Evolutionary conservation across 1,140 invertebrate genomes (phyloP), one percentile per base, ranked within the genome.

Genomic region (roundworm (Caenorhabditis elegans)): DNA sequence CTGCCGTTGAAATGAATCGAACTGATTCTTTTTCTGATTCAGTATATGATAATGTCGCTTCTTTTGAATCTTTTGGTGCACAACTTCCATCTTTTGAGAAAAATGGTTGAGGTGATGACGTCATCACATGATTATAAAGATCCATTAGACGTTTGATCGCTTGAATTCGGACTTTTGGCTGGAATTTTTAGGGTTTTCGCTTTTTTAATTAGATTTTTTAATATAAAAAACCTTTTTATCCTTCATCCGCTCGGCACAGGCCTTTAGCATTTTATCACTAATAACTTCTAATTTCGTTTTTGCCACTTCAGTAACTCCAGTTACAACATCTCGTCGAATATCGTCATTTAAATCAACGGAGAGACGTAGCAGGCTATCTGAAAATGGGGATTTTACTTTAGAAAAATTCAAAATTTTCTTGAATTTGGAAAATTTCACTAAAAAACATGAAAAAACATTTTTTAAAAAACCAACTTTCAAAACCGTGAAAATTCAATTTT

Each of bases 171-270:
- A 70, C 60, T 43, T 70, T 70, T 11, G 60, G 34, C 60, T 70
- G 60, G 22, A 70, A 39, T n/a, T 22, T 34, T n/a, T n/a, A n/a
- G n/a, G n/a, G n/a, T n/a, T n/a, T n/a, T n/a, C n/a, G n/a, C n/a
- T n/a, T n/a, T n/a, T n/a, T n/a, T n/a, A n/a, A n/a, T n/a, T n/a
- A n/a, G n/a, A n/a, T n/a, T n/a, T n/a, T n/a, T n/a, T n/a, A n/a
- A n/a, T n/a, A n/a, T n/a, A n/a, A n/a, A n/a, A n/a, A n/a, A 70
- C 60, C 34, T 70, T 70, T 22, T 70, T 70, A n/a, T 70, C 60
- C 22, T 43, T 70, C 60, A 70, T 70, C 13, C 60, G 34, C 11
- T 70, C 60, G 8, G 60, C 60, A 13, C 60, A 70, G 8, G 26
- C 5, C 22, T 70, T 70, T 3, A 70, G 34, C 13, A 70, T 24